Percentiles rank a stretch among this genome's conserved stretches.
phyloP scores from a whole-genome alignment of 2,888 invertebrate genomes.

The Ligdia adustata region DNA sequence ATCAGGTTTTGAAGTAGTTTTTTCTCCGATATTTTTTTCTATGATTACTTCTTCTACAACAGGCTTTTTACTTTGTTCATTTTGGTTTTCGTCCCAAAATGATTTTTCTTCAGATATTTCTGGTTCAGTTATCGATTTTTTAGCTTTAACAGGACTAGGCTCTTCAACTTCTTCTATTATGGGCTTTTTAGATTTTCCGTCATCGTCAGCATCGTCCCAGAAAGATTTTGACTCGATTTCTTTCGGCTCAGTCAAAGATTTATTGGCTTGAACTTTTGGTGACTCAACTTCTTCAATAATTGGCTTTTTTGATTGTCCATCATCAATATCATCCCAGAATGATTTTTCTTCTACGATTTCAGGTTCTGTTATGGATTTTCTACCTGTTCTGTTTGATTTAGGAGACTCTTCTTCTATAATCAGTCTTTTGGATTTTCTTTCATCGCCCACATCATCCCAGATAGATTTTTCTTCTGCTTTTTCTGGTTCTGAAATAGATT shows the following conservation, averaged over 20 bases:
- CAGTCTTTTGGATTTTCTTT: conserved; percentile 48
- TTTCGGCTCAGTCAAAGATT: conserved; percentile 55
- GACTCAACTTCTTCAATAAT: conserved; percentile 53
- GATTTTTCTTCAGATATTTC: conserved; percentile 66
- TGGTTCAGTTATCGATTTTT: conserved; percentile 55
- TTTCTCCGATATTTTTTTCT: conserved; percentile 59
- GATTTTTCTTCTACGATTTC: conserved; percentile 59
- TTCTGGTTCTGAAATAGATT: conserved; percentile 55
- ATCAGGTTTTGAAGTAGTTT: conserved; percentile 64
- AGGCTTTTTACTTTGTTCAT: conserved; percentile 58
- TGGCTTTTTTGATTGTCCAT: conserved; percentile 52
- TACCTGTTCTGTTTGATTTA: conserved; percentile 28
- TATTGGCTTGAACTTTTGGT: conserved; percentile 43
- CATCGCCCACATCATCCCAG: conserved; percentile 55
- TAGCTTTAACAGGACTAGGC: conserved; percentile 49
- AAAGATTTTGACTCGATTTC: conserved; percentile 53
- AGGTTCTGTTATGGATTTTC: conserved; percentile 57
- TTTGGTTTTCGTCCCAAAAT: conserved; percentile 72
- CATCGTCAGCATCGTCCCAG: conserved; percentile 58
- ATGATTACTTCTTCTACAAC: conserved; percentile 56
- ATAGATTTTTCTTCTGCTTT: conserved; percentile 56
- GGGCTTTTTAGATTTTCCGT: conserved; percentile 52
- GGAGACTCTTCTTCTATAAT: conserved; percentile 43
- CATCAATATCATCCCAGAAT: conserved; percentile 63
- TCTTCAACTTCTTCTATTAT: conserved; percentile 53